Evolutionary conservation across 1,140 invertebrate species (phyloP).

Genomic region (Cheumatopsyche charites): DNA sequence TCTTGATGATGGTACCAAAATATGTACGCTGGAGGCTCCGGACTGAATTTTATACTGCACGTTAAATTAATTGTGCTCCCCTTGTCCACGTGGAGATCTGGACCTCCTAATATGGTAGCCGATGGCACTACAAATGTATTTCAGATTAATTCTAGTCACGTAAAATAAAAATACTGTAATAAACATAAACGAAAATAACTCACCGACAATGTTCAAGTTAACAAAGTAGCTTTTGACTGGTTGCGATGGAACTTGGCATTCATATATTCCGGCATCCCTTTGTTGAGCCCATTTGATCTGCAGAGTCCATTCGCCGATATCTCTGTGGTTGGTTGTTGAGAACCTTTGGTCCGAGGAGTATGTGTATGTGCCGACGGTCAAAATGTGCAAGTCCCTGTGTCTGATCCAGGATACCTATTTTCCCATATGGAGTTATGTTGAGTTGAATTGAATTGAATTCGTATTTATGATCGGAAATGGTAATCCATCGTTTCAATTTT

Average conservation of each 20-base stretch:
- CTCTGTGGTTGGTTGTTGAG: conserved; percentile 81
- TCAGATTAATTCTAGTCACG: too few relatives aligned
- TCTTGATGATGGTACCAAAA: conserved; percentile 94
- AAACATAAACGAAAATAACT: conserved; percentile 54
- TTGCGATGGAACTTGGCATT: conserved; percentile 87
- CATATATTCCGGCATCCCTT: conserved; percentile 85
- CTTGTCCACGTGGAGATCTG: conserved; percentile 88
- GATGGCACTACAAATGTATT: conserved; percentile 72
- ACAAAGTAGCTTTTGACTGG: conserved; percentile 80
- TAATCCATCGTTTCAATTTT: too few relatives aligned
- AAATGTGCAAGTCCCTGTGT: conserved; percentile 86
- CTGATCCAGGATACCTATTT: conserved; percentile 79
- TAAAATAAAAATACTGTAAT: neutral
- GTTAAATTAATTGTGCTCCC: conserved; percentile 90
- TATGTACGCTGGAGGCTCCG: conserved; percentile 87
- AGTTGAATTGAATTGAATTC: too few relatives aligned
- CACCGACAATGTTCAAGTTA: conserved; percentile 77
- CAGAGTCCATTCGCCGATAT: conserved; percentile 88
- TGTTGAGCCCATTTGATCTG: conserved; percentile 92
- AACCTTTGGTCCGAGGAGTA: conserved; percentile 93
- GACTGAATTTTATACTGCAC: conserved; percentile 88
- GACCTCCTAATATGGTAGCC: conserved; percentile 84
- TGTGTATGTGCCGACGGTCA: conserved; percentile 88
- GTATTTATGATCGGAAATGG: too few relatives aligned
- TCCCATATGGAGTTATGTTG: too few relatives aligned